Evolutionary conservation across 2,113 vertebrate species (phyloP), one percentile per base, ranked within the genome.

Genomic region (Anhinga anhinga): DNA sequence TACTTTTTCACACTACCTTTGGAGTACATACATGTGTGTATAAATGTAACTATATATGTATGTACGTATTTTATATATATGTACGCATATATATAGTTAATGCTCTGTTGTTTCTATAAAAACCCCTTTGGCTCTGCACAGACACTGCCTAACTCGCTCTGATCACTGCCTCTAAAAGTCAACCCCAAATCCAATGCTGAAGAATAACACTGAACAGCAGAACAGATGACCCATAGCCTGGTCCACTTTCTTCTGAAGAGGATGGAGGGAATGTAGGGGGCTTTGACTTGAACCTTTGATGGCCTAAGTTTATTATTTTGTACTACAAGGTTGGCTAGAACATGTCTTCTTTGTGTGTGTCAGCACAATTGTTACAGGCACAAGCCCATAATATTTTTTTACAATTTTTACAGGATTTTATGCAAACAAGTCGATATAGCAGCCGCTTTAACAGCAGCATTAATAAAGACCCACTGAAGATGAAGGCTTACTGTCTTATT

Each of bases 351-450:
- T 25, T 14, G 2, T 47, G 21, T 40, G 21, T 26, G n/a, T 15
- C 38, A 84, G 16, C 17, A 38, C 29, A 74, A 15, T 3, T 23
- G 3, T 32, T 45, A 21, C 1, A 18, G 47, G 32, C 15, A 79
- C 4, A 53, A 50, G 10, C 2, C 3, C 1, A 3, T 20, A 15
- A 7, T 10, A 10, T 14, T 45, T 38, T 80, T 40, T 38, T 1
- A 15, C 3, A 18, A 7, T 67, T 63, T 89, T 49, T 19, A 4
- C 52, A 47, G 38, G 3, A 29, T 82, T 89, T 92, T n/a, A 27
- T 1, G 1, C 23, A 78, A 70, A 62, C 12, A 52, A 76, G n/a
- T 42, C 0, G 0, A 55, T 21, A 17, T 3, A 38, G 15, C 19
- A 32, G 18, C 38, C 32, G 10, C 77, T 56, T 15, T 26, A 61